phyloP scores from a whole-genome alignment of 2,888 invertebrate species.

The Drosophila recens region DNA sequence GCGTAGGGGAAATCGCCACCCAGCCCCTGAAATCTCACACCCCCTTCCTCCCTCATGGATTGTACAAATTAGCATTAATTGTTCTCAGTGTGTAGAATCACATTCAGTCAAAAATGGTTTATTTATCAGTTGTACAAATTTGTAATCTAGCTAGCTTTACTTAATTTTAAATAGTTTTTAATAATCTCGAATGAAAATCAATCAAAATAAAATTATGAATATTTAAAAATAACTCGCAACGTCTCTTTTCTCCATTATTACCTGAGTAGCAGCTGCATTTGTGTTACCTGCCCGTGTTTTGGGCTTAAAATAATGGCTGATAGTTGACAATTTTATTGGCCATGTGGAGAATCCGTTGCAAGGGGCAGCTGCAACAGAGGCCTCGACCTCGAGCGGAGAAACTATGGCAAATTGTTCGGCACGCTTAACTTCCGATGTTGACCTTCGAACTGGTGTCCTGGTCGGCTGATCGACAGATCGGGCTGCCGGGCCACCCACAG shows the following conservation, averaged over 20 bases:
- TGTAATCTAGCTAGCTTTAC: conserved; percentile 50
- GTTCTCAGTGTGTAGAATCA: conserved; percentile 60
- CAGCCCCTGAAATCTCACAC: not conserved
- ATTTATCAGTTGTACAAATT: conserved; percentile 59
- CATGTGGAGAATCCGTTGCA: conserved; percentile 52
- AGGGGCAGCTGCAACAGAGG: conserved; percentile 27
- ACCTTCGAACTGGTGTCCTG: conserved; percentile 25
- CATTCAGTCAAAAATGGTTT: conserved; percentile 31
- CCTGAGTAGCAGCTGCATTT: conserved; percentile 13
- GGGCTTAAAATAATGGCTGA: not conserved
- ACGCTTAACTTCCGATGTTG: conserved; percentile 28
- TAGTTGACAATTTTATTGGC: conserved; percentile 33
- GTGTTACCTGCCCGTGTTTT: conserved; percentile 1
- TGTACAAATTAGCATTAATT: conserved; percentile 79
- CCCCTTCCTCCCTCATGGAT: conserved; percentile 33
- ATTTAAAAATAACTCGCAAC: not conserved
- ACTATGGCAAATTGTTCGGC: conserved; percentile 33
- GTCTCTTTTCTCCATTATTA: not conserved
- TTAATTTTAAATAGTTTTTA: conserved; percentile 37
- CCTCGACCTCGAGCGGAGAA: conserved; percentile 18
- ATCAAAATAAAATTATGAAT: conserved; percentile 7
- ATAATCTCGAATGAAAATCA: conserved; percentile 29
- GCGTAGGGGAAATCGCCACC: conserved; percentile 59
- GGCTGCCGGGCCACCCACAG: conserved; percentile 53
- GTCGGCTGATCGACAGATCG: not conserved